Evolutionary conservation across 2,888 invertebrate genomes (phyloP), one percentile per base, ranked within the genome.

Genomic region (Oligia fasciuncula): DNA sequence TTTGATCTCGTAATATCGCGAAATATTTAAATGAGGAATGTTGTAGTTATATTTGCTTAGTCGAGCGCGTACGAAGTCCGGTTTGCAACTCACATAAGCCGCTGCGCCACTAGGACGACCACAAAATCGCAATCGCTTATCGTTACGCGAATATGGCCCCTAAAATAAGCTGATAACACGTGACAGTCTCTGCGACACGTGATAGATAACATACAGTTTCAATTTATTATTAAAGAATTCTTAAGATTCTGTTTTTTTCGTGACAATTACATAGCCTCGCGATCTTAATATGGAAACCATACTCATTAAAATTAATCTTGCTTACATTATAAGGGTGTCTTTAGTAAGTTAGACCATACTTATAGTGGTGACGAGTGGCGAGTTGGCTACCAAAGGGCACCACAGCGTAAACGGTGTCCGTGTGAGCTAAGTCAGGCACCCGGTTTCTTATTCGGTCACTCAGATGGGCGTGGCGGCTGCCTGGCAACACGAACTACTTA

Each of bases 1-100:
- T 92, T 92, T 92, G 93, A 94, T 95, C 94, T 94, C 91, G 72
- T 86, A 85, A 79, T 79, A 76, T 78, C 79, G 83, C 79, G 60
- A 79, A 79, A 84, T 85, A 86, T 88, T 80, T 80, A 76, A 85
- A 88, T 87, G 74, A 78, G 78, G 79, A 87, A 85, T 88, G 65
- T 83, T 80, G 65, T 76, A 81, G 66, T 77, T 80, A 77, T 79
- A 81, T 85, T 87, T 80, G 76, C 73, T 77, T 35, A 73, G 72
- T 69, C 72, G 71, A 73, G 78, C 70, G 76, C 46, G 69, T 74
- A 60, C 62, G 23, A 74, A 76, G 76, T 81, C 72, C 84, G 71
- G 73, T 79, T 63, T 77, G 40, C 23, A 63, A 73, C 65, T 77
- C 65, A 67, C 67, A 68, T 67, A 4, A 19, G n/a, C 66, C 54